Conservation (phyloP, 2,797 vertebrate species). For the Epinephelus malabaricus region DNA sequence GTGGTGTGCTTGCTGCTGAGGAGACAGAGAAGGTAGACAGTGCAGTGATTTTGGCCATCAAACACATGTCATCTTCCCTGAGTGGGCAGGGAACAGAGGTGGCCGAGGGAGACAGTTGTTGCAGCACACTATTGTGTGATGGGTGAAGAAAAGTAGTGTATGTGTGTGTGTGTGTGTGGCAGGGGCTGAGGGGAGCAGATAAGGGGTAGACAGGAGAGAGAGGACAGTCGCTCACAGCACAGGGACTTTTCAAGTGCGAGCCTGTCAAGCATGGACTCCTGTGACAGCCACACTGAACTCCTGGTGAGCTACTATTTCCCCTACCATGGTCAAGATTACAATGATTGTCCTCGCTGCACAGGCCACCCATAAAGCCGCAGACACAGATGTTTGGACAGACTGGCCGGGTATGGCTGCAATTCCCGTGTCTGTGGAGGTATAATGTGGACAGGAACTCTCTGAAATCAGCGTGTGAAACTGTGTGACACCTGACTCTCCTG, state of each 20-base stretch:
- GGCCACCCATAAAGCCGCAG: conserved; percentile 57
- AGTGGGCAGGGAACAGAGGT: conserved; percentile 78
- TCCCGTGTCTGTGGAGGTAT: conserved; percentile 11
- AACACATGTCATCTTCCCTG: conserved; percentile 80
- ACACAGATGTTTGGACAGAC: conserved; percentile 59
- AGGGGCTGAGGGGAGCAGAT: conserved; percentile 70
- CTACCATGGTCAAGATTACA: conserved; percentile 80
- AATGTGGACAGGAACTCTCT: conserved; percentile 34
- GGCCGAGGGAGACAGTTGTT: conserved; percentile 78
- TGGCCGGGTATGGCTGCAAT: conserved; percentile 27
- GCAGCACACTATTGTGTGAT: conserved; percentile 69
- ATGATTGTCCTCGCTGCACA: conserved; percentile 75
- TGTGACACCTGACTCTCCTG: conserved; percentile 57
- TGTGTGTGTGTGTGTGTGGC: conserved; percentile 54
- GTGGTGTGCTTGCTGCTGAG: conserved; percentile 60
- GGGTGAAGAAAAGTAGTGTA: conserved; percentile 57
- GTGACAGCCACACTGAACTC: conserved; percentile 82
- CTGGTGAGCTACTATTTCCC: conserved; percentile 79
- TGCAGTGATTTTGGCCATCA: conserved; percentile 82
- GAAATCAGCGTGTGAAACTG: conserved; percentile 49
- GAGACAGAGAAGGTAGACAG: conserved; percentile 72
- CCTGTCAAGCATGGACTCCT: conserved; percentile 81
- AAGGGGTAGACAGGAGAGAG: conserved; percentile 74
- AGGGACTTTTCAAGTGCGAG: conserved; percentile 83
- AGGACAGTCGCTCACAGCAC: conserved; percentile 79